Conservation (phyloP, 2,888 invertebrate genomes). For the Drosophila bunnanda region DNA sequence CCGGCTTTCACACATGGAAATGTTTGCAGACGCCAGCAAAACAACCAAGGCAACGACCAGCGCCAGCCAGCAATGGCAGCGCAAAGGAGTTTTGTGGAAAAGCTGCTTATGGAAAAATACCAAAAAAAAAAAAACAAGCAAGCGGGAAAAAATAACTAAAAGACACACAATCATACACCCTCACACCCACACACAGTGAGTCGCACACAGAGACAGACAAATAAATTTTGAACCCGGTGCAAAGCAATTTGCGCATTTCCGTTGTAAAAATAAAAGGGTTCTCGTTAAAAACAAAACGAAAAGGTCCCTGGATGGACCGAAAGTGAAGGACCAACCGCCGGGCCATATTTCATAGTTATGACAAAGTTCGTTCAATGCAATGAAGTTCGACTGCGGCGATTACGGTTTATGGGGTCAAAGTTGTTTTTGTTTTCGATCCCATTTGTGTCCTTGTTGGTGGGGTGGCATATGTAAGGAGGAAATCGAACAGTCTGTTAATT, state of each 20-base stretch:
- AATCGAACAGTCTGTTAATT: conserved; percentile 11
- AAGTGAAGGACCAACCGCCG: conserved; percentile 38
- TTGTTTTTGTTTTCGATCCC: background rate
- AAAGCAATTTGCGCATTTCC: conserved; percentile 79
- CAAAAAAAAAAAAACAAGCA: conserved; percentile 30
- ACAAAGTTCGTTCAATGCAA: conserved; percentile 66
- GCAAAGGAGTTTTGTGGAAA: conserved; percentile 50
- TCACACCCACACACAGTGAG: conserved; percentile 3
- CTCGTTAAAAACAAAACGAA: conserved; percentile 77
- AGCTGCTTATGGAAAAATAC: conserved; percentile 77
- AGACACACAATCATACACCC: conserved; percentile 41
- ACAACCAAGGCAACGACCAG: conserved; percentile 50
- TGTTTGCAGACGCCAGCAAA: conserved; percentile 80
- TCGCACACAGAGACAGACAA: conserved; percentile 11
- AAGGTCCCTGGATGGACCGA: conserved; percentile 48
- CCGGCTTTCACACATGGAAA: conserved; percentile 76
- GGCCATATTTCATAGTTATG: conserved; percentile 64
- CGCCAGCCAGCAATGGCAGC: conserved; percentile 33
- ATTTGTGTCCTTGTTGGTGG: background rate
- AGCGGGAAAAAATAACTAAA: conserved; percentile 39
- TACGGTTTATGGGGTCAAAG: conserved; percentile 16
- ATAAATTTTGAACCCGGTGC: conserved; percentile 75
- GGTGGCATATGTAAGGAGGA: conserved; percentile 1
- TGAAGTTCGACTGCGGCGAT: conserved; percentile 48
- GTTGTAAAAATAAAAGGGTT: conserved; percentile 77